Evolutionary conservation across 2,888 invertebrate species (phyloP).

Genomic region (Kuschelorhynchus macadamiae): DNA sequence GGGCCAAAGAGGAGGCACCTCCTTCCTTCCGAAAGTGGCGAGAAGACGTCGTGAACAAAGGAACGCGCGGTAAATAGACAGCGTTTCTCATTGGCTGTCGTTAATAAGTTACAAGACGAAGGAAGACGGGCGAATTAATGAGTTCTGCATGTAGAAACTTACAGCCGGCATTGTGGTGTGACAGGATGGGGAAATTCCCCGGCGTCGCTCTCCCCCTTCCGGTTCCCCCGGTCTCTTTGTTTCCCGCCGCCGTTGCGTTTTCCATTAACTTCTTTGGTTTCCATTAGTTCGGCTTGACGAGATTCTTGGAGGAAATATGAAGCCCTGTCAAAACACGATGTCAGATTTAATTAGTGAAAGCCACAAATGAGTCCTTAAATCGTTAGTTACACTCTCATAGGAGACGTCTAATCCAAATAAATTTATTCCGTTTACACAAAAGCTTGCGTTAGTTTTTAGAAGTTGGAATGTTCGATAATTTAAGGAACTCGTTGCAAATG

Average conservation of each 20-base stretch:
- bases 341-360: constrained; percentile 15
- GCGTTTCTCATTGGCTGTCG: constrained; percentile 66
- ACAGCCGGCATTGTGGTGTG: constrained; percentile 51
- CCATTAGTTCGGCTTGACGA: constrained; percentile 40
- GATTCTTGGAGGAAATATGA: constrained; percentile 41
- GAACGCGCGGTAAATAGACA: constrained; percentile 63
- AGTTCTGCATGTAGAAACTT: constrained; percentile 57
- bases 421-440: too few species aligned
- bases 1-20: constrained; percentile 22
- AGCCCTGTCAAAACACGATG: constrained; percentile 29
- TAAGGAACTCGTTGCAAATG: too few species aligned
- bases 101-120: constrained; percentile 67
- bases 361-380: neutral
- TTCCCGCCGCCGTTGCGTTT: constrained; percentile 37
- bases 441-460: too few species aligned
- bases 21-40: constrained; percentile 50
- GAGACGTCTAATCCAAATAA: neutral
- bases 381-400: neutral
- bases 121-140: constrained; percentile 67
- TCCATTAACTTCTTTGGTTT: constrained; percentile 52
- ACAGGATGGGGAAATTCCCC: constrained; percentile 33
- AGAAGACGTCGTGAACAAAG: constrained; percentile 62
- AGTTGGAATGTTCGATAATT: too few species aligned
- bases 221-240: constrained; percentile 21
- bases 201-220: neutral